phyloP scores from a whole-genome alignment of 1,140 invertebrate species.

The Danaus melanippus region DNA sequence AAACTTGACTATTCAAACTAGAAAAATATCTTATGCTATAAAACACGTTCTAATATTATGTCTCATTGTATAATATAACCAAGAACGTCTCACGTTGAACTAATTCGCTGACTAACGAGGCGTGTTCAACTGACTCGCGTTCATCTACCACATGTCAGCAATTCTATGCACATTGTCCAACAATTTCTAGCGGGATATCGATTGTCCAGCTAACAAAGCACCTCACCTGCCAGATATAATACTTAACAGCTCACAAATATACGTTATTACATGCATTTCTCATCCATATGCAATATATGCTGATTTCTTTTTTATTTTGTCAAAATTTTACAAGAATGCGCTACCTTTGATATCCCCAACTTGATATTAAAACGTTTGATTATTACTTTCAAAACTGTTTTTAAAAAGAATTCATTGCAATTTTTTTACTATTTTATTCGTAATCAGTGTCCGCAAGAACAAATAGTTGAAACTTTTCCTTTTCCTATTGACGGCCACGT shows the following conservation, averaged over 20 bases:
- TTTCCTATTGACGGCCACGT: slow-evolving; percentile 6
- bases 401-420: slow-evolving; percentile 3
- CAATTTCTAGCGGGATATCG: neutral
- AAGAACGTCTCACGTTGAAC: slow-evolving; percentile 15
- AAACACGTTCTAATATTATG: neutral
- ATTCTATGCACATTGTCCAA: slow-evolving; percentile 11
- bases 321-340: too few species aligned
- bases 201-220: neutral
- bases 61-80: slow-evolving; percentile 8
- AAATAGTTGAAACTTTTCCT: slow-evolving; percentile 14
- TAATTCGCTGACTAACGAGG: slow-evolving; percentile 15
- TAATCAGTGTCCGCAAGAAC: slow-evolving; percentile 17
- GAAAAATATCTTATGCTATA: slow-evolving; percentile 10
- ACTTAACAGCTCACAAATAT: too few species aligned
- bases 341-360: too few species aligned
- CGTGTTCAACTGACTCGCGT: slow-evolving; percentile 8
- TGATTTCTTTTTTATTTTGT: too few species aligned
- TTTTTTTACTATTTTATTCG: slow-evolving; percentile 12
- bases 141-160: neutral
- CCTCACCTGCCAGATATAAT: too few species aligned
- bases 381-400: too few species aligned
- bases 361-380: too few species aligned
- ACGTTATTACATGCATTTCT: too few species aligned
- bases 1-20: neutral
- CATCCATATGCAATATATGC: too few species aligned